phyloP scores from a whole-genome alignment of 2,888 invertebrate genomes.

The Biston betularia region DNA sequence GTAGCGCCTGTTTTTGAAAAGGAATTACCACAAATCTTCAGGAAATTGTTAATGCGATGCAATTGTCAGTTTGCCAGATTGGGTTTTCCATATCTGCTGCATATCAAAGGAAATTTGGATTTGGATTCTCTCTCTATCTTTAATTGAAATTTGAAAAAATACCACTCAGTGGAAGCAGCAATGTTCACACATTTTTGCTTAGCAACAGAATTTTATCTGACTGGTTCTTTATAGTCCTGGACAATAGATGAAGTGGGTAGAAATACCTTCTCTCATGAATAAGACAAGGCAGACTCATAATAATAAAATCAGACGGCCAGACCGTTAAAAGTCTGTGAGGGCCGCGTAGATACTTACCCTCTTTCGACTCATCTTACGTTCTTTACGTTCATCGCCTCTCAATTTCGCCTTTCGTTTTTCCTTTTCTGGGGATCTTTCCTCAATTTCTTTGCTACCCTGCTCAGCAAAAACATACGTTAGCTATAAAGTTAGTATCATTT shows the following conservation, averaged over 20 bases:
- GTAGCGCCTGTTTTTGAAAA: too few relatives aligned
- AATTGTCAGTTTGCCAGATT: too few relatives aligned
- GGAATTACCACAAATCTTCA: too few relatives aligned
- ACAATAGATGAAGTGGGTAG: too few relatives aligned
- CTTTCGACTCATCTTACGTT: slow-evolving; percentile 92
- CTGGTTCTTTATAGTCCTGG: background rate
- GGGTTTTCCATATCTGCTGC: background rate
- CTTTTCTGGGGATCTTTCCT: slow-evolving; percentile 87
- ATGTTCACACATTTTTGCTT: background rate
- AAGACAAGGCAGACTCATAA: background rate
- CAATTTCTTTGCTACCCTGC: slow-evolving; percentile 87
- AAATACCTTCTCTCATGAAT: too few relatives aligned
- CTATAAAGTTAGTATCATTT: slow-evolving; percentile 11
- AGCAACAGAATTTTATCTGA: background rate
- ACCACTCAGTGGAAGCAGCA: too few relatives aligned
- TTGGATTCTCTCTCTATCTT: too few relatives aligned
- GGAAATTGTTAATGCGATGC: too few relatives aligned
- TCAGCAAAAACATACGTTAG: slow-evolving; percentile 54
- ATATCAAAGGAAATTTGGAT: background rate
- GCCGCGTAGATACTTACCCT: slow-evolving; percentile 83
- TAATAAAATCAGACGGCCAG: background rate
- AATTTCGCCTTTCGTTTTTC: slow-evolving; percentile 90
- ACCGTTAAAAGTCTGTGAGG: slow-evolving; percentile 20
- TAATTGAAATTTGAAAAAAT: too few relatives aligned
- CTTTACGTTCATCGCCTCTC: slow-evolving; percentile 88